Evolutionary conservation across 2,113 vertebrate genomes (phyloP), one percentile per base, ranked within the genome.

Genomic region (Cyprinus carpio): DNA sequence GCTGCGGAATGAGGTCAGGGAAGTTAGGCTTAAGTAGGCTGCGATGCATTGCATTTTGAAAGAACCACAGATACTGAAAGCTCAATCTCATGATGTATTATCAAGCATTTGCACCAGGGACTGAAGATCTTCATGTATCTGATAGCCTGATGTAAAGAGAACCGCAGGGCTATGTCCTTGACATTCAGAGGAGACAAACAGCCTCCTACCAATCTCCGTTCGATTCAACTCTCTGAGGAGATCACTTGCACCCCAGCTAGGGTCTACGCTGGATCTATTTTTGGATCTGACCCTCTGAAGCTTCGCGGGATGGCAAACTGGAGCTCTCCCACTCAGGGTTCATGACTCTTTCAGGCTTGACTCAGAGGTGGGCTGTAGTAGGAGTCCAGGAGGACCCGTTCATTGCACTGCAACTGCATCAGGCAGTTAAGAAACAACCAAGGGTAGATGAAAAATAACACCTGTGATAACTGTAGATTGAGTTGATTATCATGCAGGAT

Each of bases 341-440:
- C 60, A 20, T 54, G 25, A 54, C 74, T 51, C 58, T 23, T 40
- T 27, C 37, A 27, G 78, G 58, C 56, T 62, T 60, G 54, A 79
- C 76, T 75, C 71, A 49, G 71, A 75, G n/a, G 71, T 49, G 23
- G n/a, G 58, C 58, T 84, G 75, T 58, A 34, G 54, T 65, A 82
- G 82, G 82, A 84, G 65, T 18, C 71, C 75, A 56, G 83, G n/a
- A 76, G 62, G 34, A 75, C 34, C 5, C 1, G 12, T 54, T 23
- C 75, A 37, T 43, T 43, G 20, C 37, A 72, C n/a, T 74, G 37
- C 40, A 46, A 74, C 71, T 15, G 71, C 40, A 27, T 46, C 71
- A 75, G 40, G 37, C 31, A n/a, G 54, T 23, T 79, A 60, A 79
- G 12, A 40, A 56, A 29, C 10, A 58, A 27, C 34, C 13, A 46